Evolutionary conservation across 2,113 vertebrate genomes (phyloP).

Genomic region (Myanophis thanlyinensis): DNA sequence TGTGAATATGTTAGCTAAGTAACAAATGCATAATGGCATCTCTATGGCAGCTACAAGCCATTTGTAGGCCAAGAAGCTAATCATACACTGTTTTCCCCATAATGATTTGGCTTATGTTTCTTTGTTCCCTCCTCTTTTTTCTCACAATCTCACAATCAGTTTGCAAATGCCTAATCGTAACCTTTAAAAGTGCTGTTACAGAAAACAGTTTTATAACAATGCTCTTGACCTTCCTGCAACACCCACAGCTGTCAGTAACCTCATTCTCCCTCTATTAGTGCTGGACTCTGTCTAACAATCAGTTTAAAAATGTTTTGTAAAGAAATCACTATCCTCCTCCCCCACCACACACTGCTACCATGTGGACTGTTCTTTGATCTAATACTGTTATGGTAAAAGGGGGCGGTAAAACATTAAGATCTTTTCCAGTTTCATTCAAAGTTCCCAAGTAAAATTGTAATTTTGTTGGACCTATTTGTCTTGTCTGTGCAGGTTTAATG

Average conservation of each 20-base stretch:
- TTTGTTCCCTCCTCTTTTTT: background rate
- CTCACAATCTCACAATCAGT: background rate
- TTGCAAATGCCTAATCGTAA: slow-evolving; percentile 5
- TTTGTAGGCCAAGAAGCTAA: background rate
- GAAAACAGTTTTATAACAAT: slow-evolving; percentile 26
- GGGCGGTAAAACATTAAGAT: background rate
- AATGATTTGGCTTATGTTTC: background rate
- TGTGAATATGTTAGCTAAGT: background rate
- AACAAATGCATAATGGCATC: background rate
- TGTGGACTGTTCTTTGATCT: slow-evolving; percentile 50
- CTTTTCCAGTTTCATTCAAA: background rate
- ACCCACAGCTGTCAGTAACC: background rate
- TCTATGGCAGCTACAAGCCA: background rate
- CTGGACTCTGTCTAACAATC: slow-evolving; percentile 43
- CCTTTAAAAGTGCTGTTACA: slow-evolving; percentile 29
- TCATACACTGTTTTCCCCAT: background rate
- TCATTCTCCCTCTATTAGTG: slow-evolving; percentile 44
- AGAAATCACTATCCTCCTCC: background rate
- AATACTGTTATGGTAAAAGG: slow-evolving; percentile 27
- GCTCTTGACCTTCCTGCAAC: slow-evolving; percentile 22
- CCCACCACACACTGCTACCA: background rate
- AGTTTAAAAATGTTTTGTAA: slow-evolving; percentile 28
- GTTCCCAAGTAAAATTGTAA: slow-evolving; percentile 47
- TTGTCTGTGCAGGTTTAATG: background rate
- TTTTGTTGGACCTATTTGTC: slow-evolving; percentile 39